Evolutionary conservation across 1,140 invertebrate species (phyloP).

Genomic region (Phymorhynchus buccinoides): DNA sequence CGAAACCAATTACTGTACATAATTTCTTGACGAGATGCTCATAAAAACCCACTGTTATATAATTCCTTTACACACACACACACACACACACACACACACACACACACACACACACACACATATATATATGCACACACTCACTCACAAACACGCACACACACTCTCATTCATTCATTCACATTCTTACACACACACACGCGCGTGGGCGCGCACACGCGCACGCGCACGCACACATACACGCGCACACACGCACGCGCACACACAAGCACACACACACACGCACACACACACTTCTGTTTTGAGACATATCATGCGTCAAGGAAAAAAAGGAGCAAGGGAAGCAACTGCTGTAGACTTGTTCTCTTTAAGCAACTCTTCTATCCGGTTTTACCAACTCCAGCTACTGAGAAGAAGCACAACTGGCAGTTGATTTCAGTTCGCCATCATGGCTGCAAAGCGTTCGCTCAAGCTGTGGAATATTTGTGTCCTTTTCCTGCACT

Average conservation of each 20-base stretch:
- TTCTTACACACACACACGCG: background rate
- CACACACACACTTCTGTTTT: background rate
- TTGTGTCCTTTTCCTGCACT: background rate
- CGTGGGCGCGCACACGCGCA: background rate
- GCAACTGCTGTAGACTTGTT: background rate
- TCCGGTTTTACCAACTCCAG: background rate
- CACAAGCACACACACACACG: background rate
- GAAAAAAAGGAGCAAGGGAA: background rate
- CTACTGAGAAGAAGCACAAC: background rate
- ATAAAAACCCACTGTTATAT: too few relatives aligned
- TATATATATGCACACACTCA: background rate
- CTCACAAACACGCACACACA: background rate
- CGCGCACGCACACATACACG: background rate
- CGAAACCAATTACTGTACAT: too few relatives aligned
- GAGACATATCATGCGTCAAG: too few relatives aligned
- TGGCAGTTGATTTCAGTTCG: background rate
- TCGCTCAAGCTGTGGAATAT: background rate
- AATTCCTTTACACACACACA: background rate
- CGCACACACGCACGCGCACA: background rate
- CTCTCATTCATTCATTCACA: background rate
- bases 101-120: background rate
- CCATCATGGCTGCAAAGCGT: constrained; percentile 1
- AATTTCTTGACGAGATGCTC: too few relatives aligned
- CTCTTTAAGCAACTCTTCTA: background rate
- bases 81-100: background rate